Base-by-base conservation (phyloP, 2,113 vertebrate genomes). In the Diadophis punctatus region DNA sequence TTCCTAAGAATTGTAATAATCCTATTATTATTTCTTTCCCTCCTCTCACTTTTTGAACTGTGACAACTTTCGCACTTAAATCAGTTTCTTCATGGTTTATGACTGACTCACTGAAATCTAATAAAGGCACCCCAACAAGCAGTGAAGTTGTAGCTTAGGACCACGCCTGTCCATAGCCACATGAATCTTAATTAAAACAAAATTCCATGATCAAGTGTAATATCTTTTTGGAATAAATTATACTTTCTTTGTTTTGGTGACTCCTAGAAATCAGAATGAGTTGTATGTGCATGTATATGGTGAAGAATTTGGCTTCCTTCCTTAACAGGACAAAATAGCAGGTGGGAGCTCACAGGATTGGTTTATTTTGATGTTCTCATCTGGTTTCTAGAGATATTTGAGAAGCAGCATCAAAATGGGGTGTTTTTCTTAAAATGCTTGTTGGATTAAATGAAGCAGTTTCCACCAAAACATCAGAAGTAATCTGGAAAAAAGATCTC, bases 171-270 rank as follows among this genome's bases (percentile, higher is more conserved):
- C 56, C 95, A 53, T 14, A 2, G 93, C 90, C 93, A 90, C 95
- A 80, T 91, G 18, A 53, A 87, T 92, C 89, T 93, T 92, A 92
- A 95, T 89, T 92, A 85, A 96, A 88, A 88, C 27, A 95, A 93
- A 92, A 88, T 23, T 87, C 95, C 85, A 60, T 91, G 89, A 96
- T 95, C 9, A 87, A 95, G 95, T 96, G 88, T 94, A n/a, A 0
- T 94, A 96, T 95, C 68, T 34, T 68, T 93, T 92, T 93, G 89
- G 43, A 92, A 1, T 95, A 94, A 91, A 93, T 87, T 92, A 92
- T 55, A 89, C 58, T 48, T 94, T 39, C 27, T 56, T 22, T 2
- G 88, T 55, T 3, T 58, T 25, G 63, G 30, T 51, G 92, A n/a
- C 7, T 93, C 11, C 1, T 49, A 5, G 2, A 90, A 90, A 30